These are phyloP conservation scores for Himalopsyche phryganea DNA, from an alignment of 1,140 invertebrate species.

Conservation along the genomic window DNA sequence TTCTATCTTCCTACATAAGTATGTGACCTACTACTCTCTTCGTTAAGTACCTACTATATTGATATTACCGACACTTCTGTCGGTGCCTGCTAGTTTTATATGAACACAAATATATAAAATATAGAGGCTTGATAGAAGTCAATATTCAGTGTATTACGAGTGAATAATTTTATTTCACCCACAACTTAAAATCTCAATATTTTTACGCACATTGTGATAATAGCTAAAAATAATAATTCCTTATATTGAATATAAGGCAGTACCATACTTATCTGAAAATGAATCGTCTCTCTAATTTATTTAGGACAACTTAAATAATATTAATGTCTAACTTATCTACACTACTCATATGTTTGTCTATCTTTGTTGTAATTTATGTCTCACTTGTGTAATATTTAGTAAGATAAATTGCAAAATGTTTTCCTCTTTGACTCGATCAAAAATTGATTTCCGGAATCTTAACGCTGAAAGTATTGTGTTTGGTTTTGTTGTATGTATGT, in stretches of 20 bases:
- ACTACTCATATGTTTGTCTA: slow-evolving; percentile 34
- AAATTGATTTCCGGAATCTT: slow-evolving; percentile 15
- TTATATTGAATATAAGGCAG: slow-evolving; percentile 28
- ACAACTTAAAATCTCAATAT: slow-evolving; percentile 30
- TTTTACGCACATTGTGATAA: slow-evolving; percentile 37
- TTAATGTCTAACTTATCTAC: slow-evolving; percentile 30
- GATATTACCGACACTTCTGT: slow-evolving; percentile 23
- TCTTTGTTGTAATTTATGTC: slow-evolving; percentile 35
- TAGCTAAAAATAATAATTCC: slow-evolving; percentile 34
- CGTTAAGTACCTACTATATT: slow-evolving; percentile 22
- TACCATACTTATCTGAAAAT: slow-evolving; percentile 28
- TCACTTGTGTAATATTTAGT: slow-evolving; percentile 29
- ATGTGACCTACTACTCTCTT: slow-evolving; percentile 21
- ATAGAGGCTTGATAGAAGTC: slow-evolving; percentile 21
- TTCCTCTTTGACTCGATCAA: slow-evolving; percentile 24
- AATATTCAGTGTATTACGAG: slow-evolving; percentile 21
- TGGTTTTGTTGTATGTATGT: slow-evolving; percentile 33
- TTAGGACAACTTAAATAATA: slow-evolving; percentile 30
- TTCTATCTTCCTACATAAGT: slow-evolving; percentile 28
- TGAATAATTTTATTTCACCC: slow-evolving; percentile 23
- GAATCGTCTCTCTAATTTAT: slow-evolving; percentile 48
- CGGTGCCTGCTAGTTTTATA: slow-evolving; percentile 26
- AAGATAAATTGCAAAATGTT: slow-evolving; percentile 30
- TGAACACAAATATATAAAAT: slow-evolving; percentile 19
- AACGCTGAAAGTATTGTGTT: slow-evolving; percentile 31